Conservation (phyloP, 2,888 invertebrate genomes). For the Drosophila kambysellisi region DNA sequence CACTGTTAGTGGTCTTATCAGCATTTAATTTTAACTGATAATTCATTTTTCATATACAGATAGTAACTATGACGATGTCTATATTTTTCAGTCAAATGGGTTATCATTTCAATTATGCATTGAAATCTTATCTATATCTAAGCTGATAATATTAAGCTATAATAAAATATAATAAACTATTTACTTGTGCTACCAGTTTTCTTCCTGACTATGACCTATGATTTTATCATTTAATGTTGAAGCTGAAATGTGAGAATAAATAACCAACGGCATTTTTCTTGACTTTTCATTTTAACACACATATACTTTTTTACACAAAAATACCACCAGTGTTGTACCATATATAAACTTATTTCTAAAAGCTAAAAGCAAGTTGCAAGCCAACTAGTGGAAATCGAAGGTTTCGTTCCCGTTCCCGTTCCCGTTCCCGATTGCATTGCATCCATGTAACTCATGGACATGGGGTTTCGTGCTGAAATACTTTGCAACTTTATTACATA, state of each 20-base stretch:
- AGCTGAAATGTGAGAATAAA: not conserved
- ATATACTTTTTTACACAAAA: not conserved
- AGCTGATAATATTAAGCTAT: not conserved
- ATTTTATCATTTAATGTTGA: not conserved
- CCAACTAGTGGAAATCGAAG: conserved; percentile 8
- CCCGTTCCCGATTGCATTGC: not conserved
- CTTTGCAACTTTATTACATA: conserved; percentile 71
- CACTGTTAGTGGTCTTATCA: not conserved
- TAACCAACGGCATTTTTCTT: not conserved
- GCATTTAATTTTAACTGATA: not conserved
- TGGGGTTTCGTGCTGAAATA: conserved; percentile 21
- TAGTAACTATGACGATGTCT: too few species aligned
- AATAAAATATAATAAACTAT: not conserved
- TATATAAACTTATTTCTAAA: conserved; percentile 9
- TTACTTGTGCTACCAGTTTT: not conserved
- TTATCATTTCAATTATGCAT: not conserved
- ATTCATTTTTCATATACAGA: not conserved
- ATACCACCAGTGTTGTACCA: not conserved
- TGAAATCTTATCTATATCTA: too few species aligned
- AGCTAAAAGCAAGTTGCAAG: not conserved
- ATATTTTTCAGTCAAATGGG: not conserved
- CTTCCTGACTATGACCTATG: not conserved
- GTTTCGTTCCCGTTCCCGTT: not conserved
- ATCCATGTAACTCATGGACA: not conserved
- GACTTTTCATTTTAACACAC: not conserved